Base-by-base conservation (phyloP, 1,140 invertebrate genomes). In the Zaprionus capensis region DNA sequence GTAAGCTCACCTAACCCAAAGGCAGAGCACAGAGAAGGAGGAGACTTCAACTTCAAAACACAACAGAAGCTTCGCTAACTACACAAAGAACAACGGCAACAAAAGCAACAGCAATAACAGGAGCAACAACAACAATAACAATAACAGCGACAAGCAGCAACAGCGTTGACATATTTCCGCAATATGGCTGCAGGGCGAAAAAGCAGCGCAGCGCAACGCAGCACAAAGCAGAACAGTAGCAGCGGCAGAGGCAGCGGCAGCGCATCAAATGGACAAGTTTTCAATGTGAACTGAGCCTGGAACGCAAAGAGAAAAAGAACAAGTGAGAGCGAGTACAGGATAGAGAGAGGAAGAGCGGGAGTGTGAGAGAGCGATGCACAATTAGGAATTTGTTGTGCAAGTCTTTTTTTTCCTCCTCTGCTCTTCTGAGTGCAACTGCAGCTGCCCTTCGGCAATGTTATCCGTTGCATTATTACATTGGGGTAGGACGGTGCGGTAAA, bases 361-460 rank as follows among this genome's bases (percentile, higher is more conserved):
- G 56, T 22, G 46, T 62, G 36, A 53, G 75, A 71, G 73, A 61
- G 51, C 24, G n/a, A 24, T 66, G 46, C 83, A 87, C 83, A 87
- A 87, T 87, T 81, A 82, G 88, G 84, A 81, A 84, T 87, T 81
- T 88, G 81, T 87, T 87, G 88, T 88, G 84, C 81, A 87, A 87
- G 84, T 87, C 84, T 76, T 79, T 44, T 44, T n/a, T 17, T 44
- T 44, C 3, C 41, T 44, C 31, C 31, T 31, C 62, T 51, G 53
- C 38, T 57, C 46, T 67, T 71, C 56, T 44, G 41, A 58, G 65
- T 75, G 55, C 71, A 66, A 67, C 56, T 88, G 81, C 75, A 28
- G 74, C 74, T 84, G 68, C 80, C 77, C 80, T 74, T 73, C 62
- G 31, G 61, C 56, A 71, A 75, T 70, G 72, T 58, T 75, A 38